phyloP scores from a whole-genome alignment of 2,888 invertebrate species.

The Drosophila meridionalis region DNA sequence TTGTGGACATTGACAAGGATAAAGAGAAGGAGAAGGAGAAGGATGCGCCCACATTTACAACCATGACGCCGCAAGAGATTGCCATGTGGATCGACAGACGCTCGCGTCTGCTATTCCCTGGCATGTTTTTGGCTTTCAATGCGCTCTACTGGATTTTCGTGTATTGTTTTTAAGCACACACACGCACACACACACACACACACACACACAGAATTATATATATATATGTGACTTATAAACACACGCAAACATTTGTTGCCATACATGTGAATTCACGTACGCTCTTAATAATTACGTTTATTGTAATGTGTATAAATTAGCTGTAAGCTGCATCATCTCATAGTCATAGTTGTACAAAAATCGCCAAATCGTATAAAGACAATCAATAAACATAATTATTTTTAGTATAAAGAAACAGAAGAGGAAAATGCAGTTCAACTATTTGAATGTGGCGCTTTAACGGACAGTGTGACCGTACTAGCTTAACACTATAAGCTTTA shows the following conservation, averaged over 20 bases:
- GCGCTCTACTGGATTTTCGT: constrained; percentile 83
- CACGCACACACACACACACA: not conserved
- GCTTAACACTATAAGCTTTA: not conserved
- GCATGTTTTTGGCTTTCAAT: constrained; percentile 81
- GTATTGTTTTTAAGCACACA: constrained; percentile 69
- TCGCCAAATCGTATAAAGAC: constrained; percentile 51
- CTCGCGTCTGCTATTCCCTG: constrained; percentile 77
- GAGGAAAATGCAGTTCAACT: too few relatives aligned
- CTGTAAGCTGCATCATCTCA: constrained; percentile 72
- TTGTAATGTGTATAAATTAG: constrained; percentile 62
- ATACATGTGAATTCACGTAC: constrained; percentile 14
- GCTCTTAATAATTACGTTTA: constrained; percentile 54
- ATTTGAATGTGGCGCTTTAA: constrained; percentile 6
- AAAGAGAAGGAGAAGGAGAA: constrained; percentile 70
- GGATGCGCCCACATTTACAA: constrained; percentile 80
- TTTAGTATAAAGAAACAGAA: constrained; percentile 14
- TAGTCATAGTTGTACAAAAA: constrained; percentile 72
- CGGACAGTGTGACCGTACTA: constrained; percentile 8
- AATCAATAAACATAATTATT: constrained; percentile 35
- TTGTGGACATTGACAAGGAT: constrained; percentile 76
- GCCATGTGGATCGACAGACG: constrained; percentile 83
- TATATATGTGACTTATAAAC: constrained; percentile 17
- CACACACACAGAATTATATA: constrained; percentile 3
- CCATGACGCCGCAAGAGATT: constrained; percentile 83
- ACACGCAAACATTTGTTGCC: constrained; percentile 35